phyloP scores from a whole-genome alignment of 2,797 vertebrate genomes.

The Notolabrus celidotus region DNA sequence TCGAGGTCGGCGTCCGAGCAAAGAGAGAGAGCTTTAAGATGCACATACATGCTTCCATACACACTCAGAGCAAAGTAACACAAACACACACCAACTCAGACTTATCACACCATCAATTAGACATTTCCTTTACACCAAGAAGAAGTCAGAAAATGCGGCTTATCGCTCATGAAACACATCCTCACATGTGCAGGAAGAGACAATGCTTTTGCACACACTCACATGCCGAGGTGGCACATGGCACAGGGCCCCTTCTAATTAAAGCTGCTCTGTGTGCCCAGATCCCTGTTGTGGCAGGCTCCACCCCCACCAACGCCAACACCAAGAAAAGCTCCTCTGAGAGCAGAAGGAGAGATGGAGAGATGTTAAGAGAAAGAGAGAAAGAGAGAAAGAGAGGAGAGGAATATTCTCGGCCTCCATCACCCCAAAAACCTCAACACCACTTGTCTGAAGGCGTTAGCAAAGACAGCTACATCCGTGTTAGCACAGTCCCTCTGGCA shows the following conservation, averaged over 20 bases:
- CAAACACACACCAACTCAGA: not conserved
- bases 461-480: slow-evolving; percentile 38
- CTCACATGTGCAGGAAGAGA: not conserved
- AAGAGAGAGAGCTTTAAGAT: not conserved
- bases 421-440: slow-evolving; percentile 37
- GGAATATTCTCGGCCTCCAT: slow-evolving; percentile 53
- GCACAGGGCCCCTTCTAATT: slow-evolving; percentile 83
- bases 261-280: slow-evolving; percentile 83
- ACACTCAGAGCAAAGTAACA: not conserved
- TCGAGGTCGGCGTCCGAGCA: not conserved
- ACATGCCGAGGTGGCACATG: slow-evolving; percentile 75
- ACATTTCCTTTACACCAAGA: not conserved
- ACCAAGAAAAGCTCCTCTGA: slow-evolving; percentile 58
- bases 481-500: slow-evolving; percentile 40
- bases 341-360: slow-evolving; percentile 57
- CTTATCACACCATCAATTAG: too few relatives aligned
- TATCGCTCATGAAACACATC: slow-evolving; percentile 1
- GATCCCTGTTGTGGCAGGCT: slow-evolving; percentile 71
- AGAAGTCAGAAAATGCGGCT: not conserved
- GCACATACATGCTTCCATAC: not conserved
- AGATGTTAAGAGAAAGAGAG: slow-evolving; percentile 59
- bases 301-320: slow-evolving; percentile 72
- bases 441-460: slow-evolving; percentile 34
- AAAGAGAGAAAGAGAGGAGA: slow-evolving; percentile 34
- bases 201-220: slow-evolving; percentile 49